phyloP scores from a whole-genome alignment of 2,888 invertebrate genomes.

The Chydorus sphaericus region DNA sequence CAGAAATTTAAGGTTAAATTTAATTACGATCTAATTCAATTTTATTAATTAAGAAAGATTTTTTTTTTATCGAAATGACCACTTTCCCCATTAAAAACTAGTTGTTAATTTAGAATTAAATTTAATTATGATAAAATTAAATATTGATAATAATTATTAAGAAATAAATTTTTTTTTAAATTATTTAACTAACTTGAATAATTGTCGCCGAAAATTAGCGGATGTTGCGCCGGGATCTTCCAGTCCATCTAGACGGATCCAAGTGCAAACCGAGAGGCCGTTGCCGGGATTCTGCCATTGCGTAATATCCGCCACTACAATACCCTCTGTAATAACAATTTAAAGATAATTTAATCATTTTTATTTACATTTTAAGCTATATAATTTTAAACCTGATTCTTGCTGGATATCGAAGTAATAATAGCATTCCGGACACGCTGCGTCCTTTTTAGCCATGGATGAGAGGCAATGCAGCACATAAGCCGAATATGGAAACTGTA shows the following conservation, averaged over 20 bases:
- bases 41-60: no score
- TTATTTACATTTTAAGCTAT: constrained; percentile 1
- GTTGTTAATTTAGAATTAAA: no score
- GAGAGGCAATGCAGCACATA: constrained; percentile 31
- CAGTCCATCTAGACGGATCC: constrained; percentile 36
- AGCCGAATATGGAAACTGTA: constrained; percentile 26
- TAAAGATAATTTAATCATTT: not conserved
- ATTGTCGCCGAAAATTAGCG: constrained; percentile 31
- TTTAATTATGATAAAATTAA: no score
- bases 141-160: no score
- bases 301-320: constrained; percentile 38
- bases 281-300: constrained; percentile 41
- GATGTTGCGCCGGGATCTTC: constrained; percentile 18
- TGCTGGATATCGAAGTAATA: constrained; percentile 38
- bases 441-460: constrained; percentile 28
- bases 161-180: no score
- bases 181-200: no score
- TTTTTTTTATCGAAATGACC: no score
- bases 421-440: constrained; percentile 29
- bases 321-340: constrained; percentile 30
- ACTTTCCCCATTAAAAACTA: no score
- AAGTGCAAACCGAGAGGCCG: constrained; percentile 43
- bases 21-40: constrained; percentile 13
- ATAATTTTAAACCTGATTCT: constrained; percentile 23
- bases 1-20: constrained; percentile 7